These are phyloP conservation scores for Habrosyne pyritoides DNA, from an alignment of 2,888 invertebrate genomes.

Conservation along the genomic window DNA sequence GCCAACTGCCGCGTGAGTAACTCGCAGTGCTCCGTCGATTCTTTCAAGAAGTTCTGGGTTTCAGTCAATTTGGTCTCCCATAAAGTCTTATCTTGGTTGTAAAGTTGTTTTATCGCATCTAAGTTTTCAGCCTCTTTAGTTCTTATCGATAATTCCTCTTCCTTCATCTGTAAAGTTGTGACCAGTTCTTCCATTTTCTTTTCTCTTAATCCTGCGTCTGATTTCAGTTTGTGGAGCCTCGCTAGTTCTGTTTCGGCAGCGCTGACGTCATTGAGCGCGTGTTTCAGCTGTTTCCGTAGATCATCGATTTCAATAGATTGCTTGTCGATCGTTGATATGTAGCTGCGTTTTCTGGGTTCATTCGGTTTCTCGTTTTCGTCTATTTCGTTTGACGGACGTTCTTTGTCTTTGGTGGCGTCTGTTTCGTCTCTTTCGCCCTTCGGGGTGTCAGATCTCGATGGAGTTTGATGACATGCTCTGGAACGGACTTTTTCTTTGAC, in stretches of 20 bases:
- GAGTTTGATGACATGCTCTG: slow-evolving; percentile 84
- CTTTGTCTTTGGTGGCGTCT: slow-evolving; percentile 79
- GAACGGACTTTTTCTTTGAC: slow-evolving; percentile 81
- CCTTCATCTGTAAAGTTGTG: slow-evolving; percentile 89
- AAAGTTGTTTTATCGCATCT: slow-evolving; percentile 84
- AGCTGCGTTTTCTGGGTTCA: slow-evolving; percentile 80
- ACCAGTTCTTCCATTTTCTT: slow-evolving; percentile 91
- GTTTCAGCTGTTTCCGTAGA: slow-evolving; percentile 87
- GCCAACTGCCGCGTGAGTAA: slow-evolving; percentile 86
- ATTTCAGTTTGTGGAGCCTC: slow-evolving; percentile 87
- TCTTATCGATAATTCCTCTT: slow-evolving; percentile 88
- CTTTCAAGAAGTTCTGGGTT: slow-evolving; percentile 86
- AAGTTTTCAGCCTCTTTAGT: slow-evolving; percentile 88
- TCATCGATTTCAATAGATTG: slow-evolving; percentile 87
- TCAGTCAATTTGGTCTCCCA: slow-evolving; percentile 87
- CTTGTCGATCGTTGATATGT: slow-evolving; percentile 84
- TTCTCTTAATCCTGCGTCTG: slow-evolving; percentile 88
- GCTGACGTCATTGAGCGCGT: slow-evolving; percentile 85
- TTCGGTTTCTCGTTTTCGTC: slow-evolving; percentile 77
- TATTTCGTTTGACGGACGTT: slow-evolving; percentile 58
- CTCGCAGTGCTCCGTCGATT: slow-evolving; percentile 86
- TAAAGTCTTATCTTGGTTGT: slow-evolving; percentile 85
- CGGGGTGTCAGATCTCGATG: slow-evolving; percentile 81
- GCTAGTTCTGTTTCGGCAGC: slow-evolving; percentile 89
- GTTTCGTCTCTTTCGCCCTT: slow-evolving; percentile 78